Evolutionary conservation across 92 coral and sea anemone species (phyloP), one percentile per base, ranked within the genome.

Genomic region (Chrysogorgia sp.): DNA sequence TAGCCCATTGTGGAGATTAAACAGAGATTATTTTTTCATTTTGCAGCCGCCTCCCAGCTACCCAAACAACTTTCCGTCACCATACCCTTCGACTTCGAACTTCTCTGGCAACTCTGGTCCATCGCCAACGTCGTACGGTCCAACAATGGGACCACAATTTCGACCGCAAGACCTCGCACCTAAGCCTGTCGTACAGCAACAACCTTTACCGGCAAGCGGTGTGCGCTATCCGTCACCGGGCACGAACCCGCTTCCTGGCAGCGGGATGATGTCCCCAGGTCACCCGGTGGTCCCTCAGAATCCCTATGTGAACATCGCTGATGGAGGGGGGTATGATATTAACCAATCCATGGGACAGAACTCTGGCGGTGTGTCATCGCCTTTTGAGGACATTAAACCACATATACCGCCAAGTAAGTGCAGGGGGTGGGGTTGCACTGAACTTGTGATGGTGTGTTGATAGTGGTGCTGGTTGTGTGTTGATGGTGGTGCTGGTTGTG

Each of bases 1-100:
- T n/a, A n/a, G n/a, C n/a, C n/a, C n/a, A n/a, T n/a, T n/a, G n/a
- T n/a, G n/a, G n/a, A n/a, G n/a, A n/a, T n/a, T n/a, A n/a, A n/a
- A n/a, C n/a, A n/a, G n/a, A n/a, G n/a, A n/a, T n/a, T n/a, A n/a
- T 28, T 30, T 10, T 62, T 22, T 6, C 13, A 2, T 47, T n/a
- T 47, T 65, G 52, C 2, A 72, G 79, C 79, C 79, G 8, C 79
- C 79, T 4, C 79, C 79, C 7, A 72, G 65, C 66, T 72, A 72
- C 23, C 79, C 79, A 3, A 72, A 72, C 2, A 72, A 72, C 31
- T 72, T 31, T 25, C 48, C 49, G 40, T 23, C 65, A 9, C 58
- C 40, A 4, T 72, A 29, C 28, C 65, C 79, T 10, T 65, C 17
- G 43, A 72, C 53, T 22, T 56, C 63, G 65, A 72, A 72, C 64